Base-by-base conservation (phyloP, 2,797 vertebrate species). In the Euthynnus affinis region DNA sequence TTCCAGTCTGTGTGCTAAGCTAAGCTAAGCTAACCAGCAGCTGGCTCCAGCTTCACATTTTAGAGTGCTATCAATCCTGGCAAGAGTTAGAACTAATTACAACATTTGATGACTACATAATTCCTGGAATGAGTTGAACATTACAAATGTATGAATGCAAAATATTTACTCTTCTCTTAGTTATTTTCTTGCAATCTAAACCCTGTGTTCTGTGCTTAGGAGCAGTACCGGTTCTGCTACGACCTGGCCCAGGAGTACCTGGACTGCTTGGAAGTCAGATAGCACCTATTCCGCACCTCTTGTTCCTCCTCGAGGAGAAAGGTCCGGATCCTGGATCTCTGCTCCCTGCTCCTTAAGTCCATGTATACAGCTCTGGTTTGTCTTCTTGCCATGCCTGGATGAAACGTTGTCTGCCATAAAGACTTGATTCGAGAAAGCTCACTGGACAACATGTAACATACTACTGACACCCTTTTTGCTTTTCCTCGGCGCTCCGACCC, bases 151-250 rank as follows among this genome's bases (percentile, higher is more conserved):
- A 37, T 37, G 10, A 3, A 17, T 0, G 0, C 14, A n/a, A 55
- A 65, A 42, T 0, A 49, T 55, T 52, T 20, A 7, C 22, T 29
- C n/a, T n/a, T n/a, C n/a, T n/a, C n/a, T n/a, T n/a, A n/a, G n/a
- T n/a, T n/a, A n/a, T n/a, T n/a, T n/a, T n/a, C n/a, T n/a, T n/a
- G n/a, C n/a, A 37, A 64, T 69, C 55, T 9, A 55, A 71, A 13
- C 13, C 13, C 13, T 55, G 9, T 82, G 20, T 78, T 61, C 46
- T 74, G 71, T 74, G 68, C 15, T 10, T 78, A 99, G 98, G 98
- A 99, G 91, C 98, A 99, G 95, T 99, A 99, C 91, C 96, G 97
- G 58, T 99, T 99, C 95, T 99, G 98, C 95, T 99, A 99, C 0
- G 98, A 99, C 69, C 93, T 98, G 94, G 97, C 97, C 82, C 95